These are phyloP conservation scores for Chelidonichthys spinosus DNA, from an alignment of 2,797 vertebrate genomes.

Conservation along the genomic window DNA sequence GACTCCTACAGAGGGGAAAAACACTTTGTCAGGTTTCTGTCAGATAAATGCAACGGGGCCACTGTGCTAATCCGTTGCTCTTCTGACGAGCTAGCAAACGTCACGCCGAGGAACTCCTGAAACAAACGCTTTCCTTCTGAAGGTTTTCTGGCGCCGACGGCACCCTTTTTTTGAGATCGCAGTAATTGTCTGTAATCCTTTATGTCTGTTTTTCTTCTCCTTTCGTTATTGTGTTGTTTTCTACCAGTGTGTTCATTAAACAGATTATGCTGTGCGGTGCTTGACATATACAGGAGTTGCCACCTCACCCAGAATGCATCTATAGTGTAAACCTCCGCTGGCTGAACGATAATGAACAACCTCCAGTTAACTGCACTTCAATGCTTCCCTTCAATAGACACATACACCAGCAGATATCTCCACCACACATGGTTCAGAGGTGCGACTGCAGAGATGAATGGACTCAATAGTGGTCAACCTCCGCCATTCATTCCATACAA, in stretches of 20 bases:
- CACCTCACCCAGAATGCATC: slow-evolving; percentile 22
- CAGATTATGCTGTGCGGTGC: slow-evolving; percentile 13
- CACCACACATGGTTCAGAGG: slow-evolving; percentile 38
- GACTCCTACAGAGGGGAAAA: slow-evolving; percentile 45
- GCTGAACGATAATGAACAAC: slow-evolving; percentile 48
- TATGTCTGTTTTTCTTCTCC: background rate
- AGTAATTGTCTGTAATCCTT: slow-evolving; percentile 18
- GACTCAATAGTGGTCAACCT: slow-evolving; percentile 32
- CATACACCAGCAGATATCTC: slow-evolving; percentile 33
- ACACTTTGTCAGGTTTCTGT: slow-evolving; percentile 48
- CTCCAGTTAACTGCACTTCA: slow-evolving; percentile 46
- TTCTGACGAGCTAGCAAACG: slow-evolving; percentile 17
- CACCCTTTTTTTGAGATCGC: slow-evolving; percentile 22
- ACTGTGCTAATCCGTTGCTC: slow-evolving; percentile 35
- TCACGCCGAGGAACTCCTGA: slow-evolving; percentile 28
- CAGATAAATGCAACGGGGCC: slow-evolving; percentile 53
- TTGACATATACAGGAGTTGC: slow-evolving; percentile 16
- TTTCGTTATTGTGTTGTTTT: background rate
- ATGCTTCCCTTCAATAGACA: slow-evolving; percentile 32
- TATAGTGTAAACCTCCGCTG: slow-evolving; percentile 31
- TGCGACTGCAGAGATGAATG: slow-evolving; percentile 38
- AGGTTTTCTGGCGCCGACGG: slow-evolving; percentile 21
- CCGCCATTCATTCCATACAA: slow-evolving; percentile 31
- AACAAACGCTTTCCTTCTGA: slow-evolving; percentile 13
- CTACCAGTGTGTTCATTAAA: slow-evolving; percentile 24